phyloP scores from a whole-genome alignment of 2,113 vertebrate genomes.

The Nyctereutes procyonoides region DNA sequence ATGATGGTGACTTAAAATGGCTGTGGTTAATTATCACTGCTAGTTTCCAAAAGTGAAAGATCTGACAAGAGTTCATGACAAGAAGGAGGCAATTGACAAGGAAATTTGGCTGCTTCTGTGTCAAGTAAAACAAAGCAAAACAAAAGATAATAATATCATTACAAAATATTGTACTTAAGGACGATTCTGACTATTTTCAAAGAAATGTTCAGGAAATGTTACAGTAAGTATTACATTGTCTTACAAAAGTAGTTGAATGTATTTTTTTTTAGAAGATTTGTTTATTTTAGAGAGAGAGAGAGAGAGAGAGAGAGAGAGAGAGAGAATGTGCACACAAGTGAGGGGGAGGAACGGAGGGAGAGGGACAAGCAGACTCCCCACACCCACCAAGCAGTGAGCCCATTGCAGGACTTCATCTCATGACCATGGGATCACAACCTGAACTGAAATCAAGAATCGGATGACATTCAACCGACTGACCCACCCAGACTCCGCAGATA shows the following conservation, averaged over 20 bases:
- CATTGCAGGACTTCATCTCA: no score
- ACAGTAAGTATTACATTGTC: not conserved
- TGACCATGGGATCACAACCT: not conserved
- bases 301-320: not conserved
- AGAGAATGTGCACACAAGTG: not conserved
- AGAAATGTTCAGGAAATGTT: not conserved
- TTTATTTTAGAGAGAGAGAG: not conserved
- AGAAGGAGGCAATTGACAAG: not conserved
- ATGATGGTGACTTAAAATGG: not conserved
- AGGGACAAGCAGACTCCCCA: not conserved
- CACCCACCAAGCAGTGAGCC: not conserved
- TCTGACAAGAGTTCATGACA: not conserved
- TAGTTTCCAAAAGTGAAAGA: constrained; percentile 1
- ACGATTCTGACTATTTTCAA: not conserved
- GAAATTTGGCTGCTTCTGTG: not conserved
- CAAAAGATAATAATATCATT: not conserved
- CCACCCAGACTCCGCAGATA: not conserved
- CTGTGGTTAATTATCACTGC: not conserved
- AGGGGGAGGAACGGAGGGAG: not conserved
- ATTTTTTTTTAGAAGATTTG: not conserved
- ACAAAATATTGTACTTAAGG: not conserved
- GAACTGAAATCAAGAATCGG: not conserved
- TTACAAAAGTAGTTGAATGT: not conserved
- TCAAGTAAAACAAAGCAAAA: not conserved
- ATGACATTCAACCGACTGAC: not conserved